Base-by-base conservation (phyloP, 2,888 invertebrate species). In the Cephalotes varians region DNA sequence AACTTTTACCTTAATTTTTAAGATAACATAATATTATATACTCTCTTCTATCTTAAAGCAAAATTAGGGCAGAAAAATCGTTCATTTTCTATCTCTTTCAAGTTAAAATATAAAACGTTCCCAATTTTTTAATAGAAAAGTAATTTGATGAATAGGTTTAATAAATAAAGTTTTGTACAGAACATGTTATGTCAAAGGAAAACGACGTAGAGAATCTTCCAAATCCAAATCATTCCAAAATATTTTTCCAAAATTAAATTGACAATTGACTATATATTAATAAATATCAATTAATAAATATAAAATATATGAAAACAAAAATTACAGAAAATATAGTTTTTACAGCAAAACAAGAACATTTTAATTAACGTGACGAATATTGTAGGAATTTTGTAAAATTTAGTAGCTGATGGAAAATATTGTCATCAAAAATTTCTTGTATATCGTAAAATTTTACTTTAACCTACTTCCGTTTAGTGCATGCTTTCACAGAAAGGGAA, bases 401-500 rank as follows among this genome's bases (percentile, higher is more conserved):
- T 18, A 6, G 2, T 72, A 7, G 10, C 2, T 37, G 10, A 51
- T 15, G 15, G 25, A 21, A 51, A 40, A 56, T 25, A 40, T 56
- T 56, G 37, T 72, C 54, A 28, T 5, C 10, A 18, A 72, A 18
- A 72, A 37, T 54, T 72, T 72, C 6, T 18, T 71, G 9, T 62
- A 34, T 34, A 49, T 69, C 37, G 12, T 15, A 47, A 15, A 6
- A 56, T 56, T 34, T 37, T 54, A 21, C 15, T 54, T 54, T 18
- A 37, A 37, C 51, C 49, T 51, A 21, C 51, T 51, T 69, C 5
- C 18, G 2, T 54, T 51, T 54, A 28, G 12, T 10, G 4, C 10
- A 15, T 60, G 31, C 44, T 60, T 73, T 73, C 58, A 60, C 44
- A 44, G 21, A 40, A 73, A 73, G 44, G 60, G 25, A 60, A 60